Percentiles rank a stretch among this genome's conserved stretches.
Conservation (phyloP, 2,113 vertebrate genomes). For the Sterna hirundo region DNA sequence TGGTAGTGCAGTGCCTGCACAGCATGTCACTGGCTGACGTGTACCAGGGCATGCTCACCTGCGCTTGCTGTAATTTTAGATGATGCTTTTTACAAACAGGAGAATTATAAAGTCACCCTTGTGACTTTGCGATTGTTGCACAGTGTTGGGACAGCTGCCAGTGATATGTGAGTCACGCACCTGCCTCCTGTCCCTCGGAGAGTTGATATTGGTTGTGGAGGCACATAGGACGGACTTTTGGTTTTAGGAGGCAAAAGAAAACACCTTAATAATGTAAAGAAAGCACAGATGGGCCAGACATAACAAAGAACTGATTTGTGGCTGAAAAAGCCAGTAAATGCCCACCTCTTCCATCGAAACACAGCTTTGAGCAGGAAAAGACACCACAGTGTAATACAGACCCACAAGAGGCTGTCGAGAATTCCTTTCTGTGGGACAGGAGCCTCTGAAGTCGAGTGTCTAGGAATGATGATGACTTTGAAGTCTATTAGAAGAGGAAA, state of each 20-base stretch:
- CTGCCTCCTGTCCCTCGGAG: not conserved
- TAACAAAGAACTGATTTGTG: not conserved
- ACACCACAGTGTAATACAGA: fast-evolving
- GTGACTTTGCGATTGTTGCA: not conserved
- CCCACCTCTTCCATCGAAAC: not conserved
- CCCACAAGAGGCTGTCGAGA: not conserved
- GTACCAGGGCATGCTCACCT: fast-evolving
- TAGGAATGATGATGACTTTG: not conserved
- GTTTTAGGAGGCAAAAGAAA: not conserved
- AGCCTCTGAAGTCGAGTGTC: not conserved
- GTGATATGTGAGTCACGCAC: not conserved
- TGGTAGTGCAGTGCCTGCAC: fast-evolving
- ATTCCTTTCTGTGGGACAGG: not conserved
- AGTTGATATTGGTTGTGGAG: not conserved
- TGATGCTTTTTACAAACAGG: not conserved
- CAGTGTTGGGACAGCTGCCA: not conserved
- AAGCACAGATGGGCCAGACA: not conserved
- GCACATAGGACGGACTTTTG: not conserved
- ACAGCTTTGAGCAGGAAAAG: not conserved
- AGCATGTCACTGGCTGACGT: not conserved
- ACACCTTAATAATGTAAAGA: not conserved
- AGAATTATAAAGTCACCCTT: not conserved
- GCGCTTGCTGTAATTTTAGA: not conserved
- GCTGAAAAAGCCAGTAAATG: not conserved
- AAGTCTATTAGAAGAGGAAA: not conserved